These are phyloP conservation scores for Pteruthius melanotis DNA, from an alignment of 2,113 vertebrate species.

Conservation along the genomic window DNA sequence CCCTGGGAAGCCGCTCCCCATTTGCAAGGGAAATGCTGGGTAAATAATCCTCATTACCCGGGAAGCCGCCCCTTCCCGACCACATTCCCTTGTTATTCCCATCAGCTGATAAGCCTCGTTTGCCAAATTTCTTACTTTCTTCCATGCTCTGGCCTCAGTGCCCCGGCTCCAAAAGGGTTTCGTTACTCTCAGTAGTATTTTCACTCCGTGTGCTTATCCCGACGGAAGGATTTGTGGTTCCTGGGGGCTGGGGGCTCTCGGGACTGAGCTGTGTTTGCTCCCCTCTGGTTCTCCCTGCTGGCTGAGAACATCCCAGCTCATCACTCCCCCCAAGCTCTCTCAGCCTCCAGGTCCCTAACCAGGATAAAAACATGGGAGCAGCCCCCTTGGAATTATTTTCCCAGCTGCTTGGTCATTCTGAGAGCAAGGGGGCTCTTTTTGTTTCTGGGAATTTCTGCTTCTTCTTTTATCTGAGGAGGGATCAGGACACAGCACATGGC, in stretches of 20 bases:
- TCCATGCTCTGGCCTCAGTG: fast-evolving
- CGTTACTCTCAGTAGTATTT: background rate
- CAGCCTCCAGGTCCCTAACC: background rate
- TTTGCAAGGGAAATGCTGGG: slow-evolving; percentile 82
- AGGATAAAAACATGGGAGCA: background rate
- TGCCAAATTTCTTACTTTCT: background rate
- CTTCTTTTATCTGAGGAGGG: background rate
- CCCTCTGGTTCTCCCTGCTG: background rate
- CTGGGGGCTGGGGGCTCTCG: background rate
- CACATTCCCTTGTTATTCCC: background rate
- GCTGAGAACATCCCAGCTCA: background rate
- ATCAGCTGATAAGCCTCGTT: background rate
- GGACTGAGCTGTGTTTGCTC: background rate
- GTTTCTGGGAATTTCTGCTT: background rate
- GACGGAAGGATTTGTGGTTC: fast-evolving
- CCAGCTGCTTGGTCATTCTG: fast-evolving
- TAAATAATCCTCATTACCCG: slow-evolving; percentile 61
- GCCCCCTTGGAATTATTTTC: background rate
- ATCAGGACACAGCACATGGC: background rate
- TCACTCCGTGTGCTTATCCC: fast-evolving
- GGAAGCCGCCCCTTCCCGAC: background rate
- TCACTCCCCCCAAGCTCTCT: background rate
- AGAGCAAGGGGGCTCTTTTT: background rate
- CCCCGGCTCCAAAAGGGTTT: background rate
- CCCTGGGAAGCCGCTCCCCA: slow-evolving; percentile 57